A percentile compares a stretch with the other conserved stretches of the same genome.
Conservation (phyloP, 2,888 invertebrate species). For the Eudemis profundana region DNA sequence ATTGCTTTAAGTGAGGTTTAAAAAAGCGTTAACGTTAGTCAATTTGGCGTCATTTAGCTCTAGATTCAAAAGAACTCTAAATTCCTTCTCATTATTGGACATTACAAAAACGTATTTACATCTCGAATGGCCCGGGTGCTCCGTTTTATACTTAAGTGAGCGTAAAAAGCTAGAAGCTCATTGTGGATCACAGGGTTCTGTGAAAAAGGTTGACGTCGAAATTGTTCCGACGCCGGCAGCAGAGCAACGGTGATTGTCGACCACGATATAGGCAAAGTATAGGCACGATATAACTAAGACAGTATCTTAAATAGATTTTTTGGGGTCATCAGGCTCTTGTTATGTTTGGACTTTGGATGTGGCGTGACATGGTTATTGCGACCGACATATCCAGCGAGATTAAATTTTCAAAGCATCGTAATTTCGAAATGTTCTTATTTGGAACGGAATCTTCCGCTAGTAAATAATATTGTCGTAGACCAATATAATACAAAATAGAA, state of each 20-base stretch:
- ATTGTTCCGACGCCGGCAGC: slow-evolving; percentile 51
- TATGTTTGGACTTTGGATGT: too few species aligned
- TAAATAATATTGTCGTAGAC: too few species aligned
- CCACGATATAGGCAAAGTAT: slow-evolving; percentile 37
- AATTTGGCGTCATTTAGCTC: background rate
- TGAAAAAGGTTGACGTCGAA: slow-evolving; percentile 55
- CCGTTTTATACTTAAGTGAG: slow-evolving; percentile 32
- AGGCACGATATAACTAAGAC: too few species aligned
- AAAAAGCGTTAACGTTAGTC: slow-evolving; percentile 13
- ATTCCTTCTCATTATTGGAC: slow-evolving; percentile 41
- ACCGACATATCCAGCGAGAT: too few species aligned
- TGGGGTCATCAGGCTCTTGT: too few species aligned
- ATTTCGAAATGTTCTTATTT: too few species aligned
- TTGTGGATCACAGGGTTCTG: slow-evolving; percentile 20
- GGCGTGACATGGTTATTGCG: too few species aligned
- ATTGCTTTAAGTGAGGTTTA: background rate
- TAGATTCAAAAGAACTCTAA: slow-evolving; percentile 17
- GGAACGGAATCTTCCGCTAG: too few species aligned
- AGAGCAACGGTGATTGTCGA: slow-evolving; percentile 46
- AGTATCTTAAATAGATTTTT: too few species aligned
- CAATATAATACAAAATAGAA: too few species aligned
- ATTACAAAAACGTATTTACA: slow-evolving; percentile 42
- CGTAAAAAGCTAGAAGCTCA: slow-evolving; percentile 18
- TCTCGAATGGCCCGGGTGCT: slow-evolving; percentile 19
- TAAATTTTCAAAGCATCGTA: too few species aligned